Base-by-base conservation (phyloP, 2,113 vertebrate genomes). In the Dryoscopus gambensis region DNA sequence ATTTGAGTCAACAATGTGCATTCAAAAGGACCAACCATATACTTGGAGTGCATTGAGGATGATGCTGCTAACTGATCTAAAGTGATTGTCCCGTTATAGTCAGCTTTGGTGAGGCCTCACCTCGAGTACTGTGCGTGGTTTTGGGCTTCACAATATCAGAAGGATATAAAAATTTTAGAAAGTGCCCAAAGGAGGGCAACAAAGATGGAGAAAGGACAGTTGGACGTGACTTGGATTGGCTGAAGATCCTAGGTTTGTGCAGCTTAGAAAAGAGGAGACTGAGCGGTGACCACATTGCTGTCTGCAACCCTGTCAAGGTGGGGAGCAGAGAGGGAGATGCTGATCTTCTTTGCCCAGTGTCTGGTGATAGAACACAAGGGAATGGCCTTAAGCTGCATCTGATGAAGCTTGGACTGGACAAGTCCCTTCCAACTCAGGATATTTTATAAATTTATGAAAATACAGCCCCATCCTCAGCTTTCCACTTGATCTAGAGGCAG, bases 241-340 rank as follows among this genome's bases (percentile, higher is more conserved):
- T 89, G 88, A 80, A 22, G 35, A 24, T 71, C 22, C 22, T 18
- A 24, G 7, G 8, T 44, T 75, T 67, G 37, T 30, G 56, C 37
- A 89, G 11, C 18, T 62, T 74, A 46, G 47, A 46, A 35, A 44
- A 87, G 35, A 73, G 25, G 23, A 86, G 19, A 44, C 13, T 35
- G 37, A 69, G n/a, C 2, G 3, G 28, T 67, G 14, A 62, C 44
- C 13, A 59, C 17, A 53, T 2, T 40, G 16, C 31, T 67, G 15
- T 18, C 16, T 63, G 39, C 31, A 83, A 5, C 5, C 13, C 49
- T 13, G 35, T 59, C 31, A 31, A 50, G 35, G 22, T 3, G 2
- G 0, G 2, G 16, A 83, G 35, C 3, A 6, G 40, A 65, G 27
- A 67, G 7, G 3, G 6, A 84, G 14, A 23, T 3, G 3, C 13